Conservation (phyloP, 2,888 invertebrate species). For the Drosophila anomelani region DNA sequence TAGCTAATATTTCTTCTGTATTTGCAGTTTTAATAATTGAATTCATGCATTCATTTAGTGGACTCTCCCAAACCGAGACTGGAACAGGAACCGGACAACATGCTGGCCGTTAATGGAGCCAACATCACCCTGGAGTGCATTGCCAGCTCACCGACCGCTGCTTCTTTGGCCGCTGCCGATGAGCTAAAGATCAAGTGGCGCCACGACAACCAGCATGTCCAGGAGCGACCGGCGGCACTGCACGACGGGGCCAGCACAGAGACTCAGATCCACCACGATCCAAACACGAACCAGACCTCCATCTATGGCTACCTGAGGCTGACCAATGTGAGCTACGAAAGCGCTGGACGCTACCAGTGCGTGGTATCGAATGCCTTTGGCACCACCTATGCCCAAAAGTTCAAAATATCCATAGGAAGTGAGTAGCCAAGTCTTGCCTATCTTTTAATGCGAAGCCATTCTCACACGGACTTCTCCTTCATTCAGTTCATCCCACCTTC, state of each 20-base stretch:
- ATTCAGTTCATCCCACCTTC: constrained; percentile 92
- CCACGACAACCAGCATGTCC: constrained; percentile 90
- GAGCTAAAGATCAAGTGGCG: constrained; percentile 94
- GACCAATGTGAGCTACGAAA: constrained; percentile 90
- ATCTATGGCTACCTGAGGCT: constrained; percentile 91
- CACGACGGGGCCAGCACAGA: constrained; percentile 80
- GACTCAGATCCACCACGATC: constrained; percentile 84
- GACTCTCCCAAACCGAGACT: constrained; percentile 95
- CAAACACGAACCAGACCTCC: constrained; percentile 86
- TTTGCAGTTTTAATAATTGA: background rate
- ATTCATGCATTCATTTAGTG: constrained; percentile 43
- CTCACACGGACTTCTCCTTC: background rate
- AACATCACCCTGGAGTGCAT: constrained; percentile 93
- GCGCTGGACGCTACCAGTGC: constrained; percentile 97
- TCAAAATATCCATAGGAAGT: constrained; percentile 94
- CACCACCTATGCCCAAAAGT: constrained; percentile 94
- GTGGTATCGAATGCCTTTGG: constrained; percentile 95
- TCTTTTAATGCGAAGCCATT: accelerated
- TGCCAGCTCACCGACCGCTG: constrained; percentile 91
- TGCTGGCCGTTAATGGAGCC: constrained; percentile 94
- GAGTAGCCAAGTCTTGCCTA: constrained; percentile 65
- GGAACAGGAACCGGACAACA: constrained; percentile 91
- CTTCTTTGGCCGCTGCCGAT: constrained; percentile 86
- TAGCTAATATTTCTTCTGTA: background rate
- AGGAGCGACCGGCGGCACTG: constrained; percentile 52